Percentiles rank a stretch among this genome's conserved stretches.
Conservation (phyloP, 2,888 invertebrate genomes). For the Parascotia fuliginaria region DNA sequence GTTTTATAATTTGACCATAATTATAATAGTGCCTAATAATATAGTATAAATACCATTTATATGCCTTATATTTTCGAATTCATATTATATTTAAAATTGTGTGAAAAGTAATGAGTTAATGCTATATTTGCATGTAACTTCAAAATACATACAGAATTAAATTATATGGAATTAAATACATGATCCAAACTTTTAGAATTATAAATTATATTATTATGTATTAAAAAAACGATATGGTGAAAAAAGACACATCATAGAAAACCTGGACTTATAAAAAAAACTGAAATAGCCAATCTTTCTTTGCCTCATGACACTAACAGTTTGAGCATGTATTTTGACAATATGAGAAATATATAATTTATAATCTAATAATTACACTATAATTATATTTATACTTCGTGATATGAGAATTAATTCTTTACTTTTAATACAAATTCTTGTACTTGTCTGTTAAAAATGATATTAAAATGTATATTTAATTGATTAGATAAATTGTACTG, state of each 20-base stretch:
- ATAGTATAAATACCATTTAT: conserved; percentile 48
- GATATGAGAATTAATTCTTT: neutral
- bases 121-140: neutral
- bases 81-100: conserved; percentile 26
- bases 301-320: too few relatives aligned
- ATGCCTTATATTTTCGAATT: conserved; percentile 52
- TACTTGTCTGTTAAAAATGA: conserved; percentile 36
- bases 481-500: conserved; percentile 21
- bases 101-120: conserved; percentile 6
- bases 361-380: neutral
- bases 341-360: too few relatives aligned
- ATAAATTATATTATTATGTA: too few relatives aligned
- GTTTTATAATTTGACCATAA: conserved; percentile 44
- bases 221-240: too few relatives aligned
- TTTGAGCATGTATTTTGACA: too few relatives aligned
- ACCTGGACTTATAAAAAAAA: too few relatives aligned
- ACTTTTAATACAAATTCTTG: conserved; percentile 16
- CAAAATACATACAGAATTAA: neutral
- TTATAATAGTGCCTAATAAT: conserved; percentile 52
- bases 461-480: conserved; percentile 29
- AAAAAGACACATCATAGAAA: too few relatives aligned
- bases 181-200: too few relatives aligned
- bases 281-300: too few relatives aligned
- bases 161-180: too few relatives aligned
- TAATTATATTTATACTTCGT: neutral